Evolutionary conservation across 2,797 vertebrate species (phyloP).

Genomic region (Halcyon chelicuti): DNA sequence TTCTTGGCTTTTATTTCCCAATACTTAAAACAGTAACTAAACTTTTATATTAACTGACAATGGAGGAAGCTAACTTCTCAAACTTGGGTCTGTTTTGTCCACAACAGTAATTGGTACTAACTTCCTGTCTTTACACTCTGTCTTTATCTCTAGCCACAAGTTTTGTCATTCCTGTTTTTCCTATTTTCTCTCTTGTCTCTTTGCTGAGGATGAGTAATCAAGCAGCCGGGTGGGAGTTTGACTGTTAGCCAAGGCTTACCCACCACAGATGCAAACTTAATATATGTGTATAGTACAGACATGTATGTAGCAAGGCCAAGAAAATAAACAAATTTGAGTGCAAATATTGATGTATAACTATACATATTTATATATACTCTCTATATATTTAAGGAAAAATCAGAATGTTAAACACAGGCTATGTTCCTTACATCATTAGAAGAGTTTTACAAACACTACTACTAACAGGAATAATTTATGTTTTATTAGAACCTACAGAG

Average conservation of each 20-base stretch:
- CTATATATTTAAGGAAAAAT: not conserved
- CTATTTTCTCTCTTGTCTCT: not conserved
- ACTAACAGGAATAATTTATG: not conserved
- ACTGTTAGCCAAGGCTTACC: not conserved
- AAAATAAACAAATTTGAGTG: not conserved
- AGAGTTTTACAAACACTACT: not conserved
- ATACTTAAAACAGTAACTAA: not conserved
- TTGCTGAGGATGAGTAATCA: not conserved
- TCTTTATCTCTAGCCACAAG: not conserved
- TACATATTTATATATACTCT: not conserved
- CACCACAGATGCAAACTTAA: not conserved
- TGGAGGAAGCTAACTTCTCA: not conserved
- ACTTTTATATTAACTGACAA: not conserved
- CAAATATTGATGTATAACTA: not conserved
- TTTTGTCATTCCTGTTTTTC: not conserved
- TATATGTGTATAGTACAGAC: not conserved
- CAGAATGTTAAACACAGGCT: not conserved
- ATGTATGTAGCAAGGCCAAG: not conserved
- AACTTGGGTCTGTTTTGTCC: not conserved
- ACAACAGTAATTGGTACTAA: not conserved
- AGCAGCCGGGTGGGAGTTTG: not conserved
- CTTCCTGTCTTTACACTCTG: rapidly evolving
- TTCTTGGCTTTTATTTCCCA: not conserved
- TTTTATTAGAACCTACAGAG: not conserved
- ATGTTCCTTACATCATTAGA: not conserved